Percentiles rank a stretch among this genome's conserved stretches.
phyloP scores from a whole-genome alignment of 2,113 vertebrate species.

The Syrmaticus mikado region DNA sequence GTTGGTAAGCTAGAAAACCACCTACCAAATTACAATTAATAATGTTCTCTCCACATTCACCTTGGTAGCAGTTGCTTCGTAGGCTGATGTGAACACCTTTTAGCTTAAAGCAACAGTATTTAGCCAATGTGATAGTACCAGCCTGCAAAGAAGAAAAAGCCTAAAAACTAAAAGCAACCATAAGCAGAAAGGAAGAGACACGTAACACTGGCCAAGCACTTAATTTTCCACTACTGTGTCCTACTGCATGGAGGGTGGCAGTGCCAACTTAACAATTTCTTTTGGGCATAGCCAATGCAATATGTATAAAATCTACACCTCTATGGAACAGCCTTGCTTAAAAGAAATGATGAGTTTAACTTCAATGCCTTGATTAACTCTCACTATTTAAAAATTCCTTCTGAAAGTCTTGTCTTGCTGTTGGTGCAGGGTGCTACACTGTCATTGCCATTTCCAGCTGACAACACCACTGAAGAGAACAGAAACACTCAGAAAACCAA shows the following conservation, averaged over 20 bases:
- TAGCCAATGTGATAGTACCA: background rate
- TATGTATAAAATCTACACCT: background rate
- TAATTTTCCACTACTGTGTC: rapidly evolving
- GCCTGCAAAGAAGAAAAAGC: background rate
- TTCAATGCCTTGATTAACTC: background rate
- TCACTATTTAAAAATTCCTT: background rate
- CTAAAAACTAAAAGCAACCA: background rate
- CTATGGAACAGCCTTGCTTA: background rate
- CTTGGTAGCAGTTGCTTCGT: background rate
- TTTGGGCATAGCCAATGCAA: background rate
- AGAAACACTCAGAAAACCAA: background rate
- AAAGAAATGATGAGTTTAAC: background rate
- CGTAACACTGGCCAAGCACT: background rate
- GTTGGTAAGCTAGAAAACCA: background rate
- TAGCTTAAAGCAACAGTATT: rapidly evolving
- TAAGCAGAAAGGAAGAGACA: background rate
- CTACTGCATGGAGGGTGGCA: rapidly evolving
- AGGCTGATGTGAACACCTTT: background rate
- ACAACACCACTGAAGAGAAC: background rate
- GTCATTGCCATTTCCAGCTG: background rate
- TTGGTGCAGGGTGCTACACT: background rate
- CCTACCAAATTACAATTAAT: background rate
- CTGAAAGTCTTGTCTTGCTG: background rate
- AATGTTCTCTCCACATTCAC: background rate
- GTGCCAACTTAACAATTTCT: background rate